These are phyloP conservation scores for Lomographa bimaculata DNA, from an alignment of 2,888 invertebrate genomes.

Conservation along the genomic window DNA sequence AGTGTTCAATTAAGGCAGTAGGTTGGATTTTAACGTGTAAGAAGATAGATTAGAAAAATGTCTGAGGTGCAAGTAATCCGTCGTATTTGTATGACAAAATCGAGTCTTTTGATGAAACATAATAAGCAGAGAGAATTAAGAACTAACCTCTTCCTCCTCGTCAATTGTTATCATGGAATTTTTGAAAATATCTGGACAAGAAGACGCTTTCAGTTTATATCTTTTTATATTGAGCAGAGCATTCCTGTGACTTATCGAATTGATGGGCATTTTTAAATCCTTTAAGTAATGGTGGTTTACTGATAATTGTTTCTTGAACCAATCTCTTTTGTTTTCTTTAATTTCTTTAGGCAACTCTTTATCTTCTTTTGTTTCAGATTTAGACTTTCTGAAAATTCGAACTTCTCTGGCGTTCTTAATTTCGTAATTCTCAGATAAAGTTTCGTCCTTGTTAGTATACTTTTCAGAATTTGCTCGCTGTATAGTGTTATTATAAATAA, in stretches of 20 bases:
- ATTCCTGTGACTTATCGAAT: slow-evolving; percentile 93
- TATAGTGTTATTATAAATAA: slow-evolving; percentile 50
- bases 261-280: slow-evolving; percentile 88
- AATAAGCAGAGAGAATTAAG: too few species aligned
- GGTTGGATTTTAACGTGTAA: too few species aligned
- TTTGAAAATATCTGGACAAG: slow-evolving; percentile 95
- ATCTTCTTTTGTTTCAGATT: slow-evolving; percentile 57
- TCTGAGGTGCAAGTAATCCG: too few species aligned
- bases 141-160: slow-evolving; percentile 91
- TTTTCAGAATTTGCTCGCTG: slow-evolving; percentile 64
- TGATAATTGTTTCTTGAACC: slow-evolving; percentile 76
- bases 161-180: slow-evolving; percentile 95
- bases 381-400: slow-evolving; percentile 47
- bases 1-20: too few species aligned
- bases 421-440: slow-evolving; percentile 48
- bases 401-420: slow-evolving; percentile 50
- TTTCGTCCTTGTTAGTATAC: slow-evolving; percentile 44
- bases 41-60: too few species aligned
- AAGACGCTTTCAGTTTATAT: slow-evolving; percentile 92
- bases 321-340: slow-evolving; percentile 70
- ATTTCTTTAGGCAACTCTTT: slow-evolving; percentile 67
- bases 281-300: slow-evolving; percentile 88
- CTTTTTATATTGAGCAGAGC: slow-evolving; percentile 92
- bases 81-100: too few species aligned
- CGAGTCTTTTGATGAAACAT: too few species aligned